Percentiles rank a stretch among this genome's conserved stretches.
Evolutionary conservation across 1,140 invertebrate genomes (phyloP).

Genomic region (Brachionus sp.): DNA sequence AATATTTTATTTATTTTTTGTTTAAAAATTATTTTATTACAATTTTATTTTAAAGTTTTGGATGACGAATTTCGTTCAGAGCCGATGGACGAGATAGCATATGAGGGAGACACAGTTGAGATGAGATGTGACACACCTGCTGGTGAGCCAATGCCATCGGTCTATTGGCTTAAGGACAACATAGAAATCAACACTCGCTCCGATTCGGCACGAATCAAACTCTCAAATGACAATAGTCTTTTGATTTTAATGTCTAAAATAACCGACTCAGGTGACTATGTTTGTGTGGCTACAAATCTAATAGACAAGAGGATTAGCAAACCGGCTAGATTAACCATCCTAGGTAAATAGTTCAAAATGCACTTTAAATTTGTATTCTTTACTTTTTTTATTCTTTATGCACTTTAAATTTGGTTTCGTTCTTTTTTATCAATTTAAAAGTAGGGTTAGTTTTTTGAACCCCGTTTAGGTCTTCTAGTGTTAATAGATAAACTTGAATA

Average conservation of each 20-base stretch:
- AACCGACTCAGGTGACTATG: constrained; percentile 18
- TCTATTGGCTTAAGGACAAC: constrained; percentile 38
- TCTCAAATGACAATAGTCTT: constrained; percentile 36
- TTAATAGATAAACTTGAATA: no score
- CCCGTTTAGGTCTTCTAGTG: no score
- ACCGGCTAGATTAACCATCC: constrained; percentile 23
- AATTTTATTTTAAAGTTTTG: not conserved
- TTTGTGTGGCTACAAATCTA: constrained; percentile 26
- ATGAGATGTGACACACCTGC: constrained; percentile 16
- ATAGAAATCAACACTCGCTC: constrained; percentile 13
- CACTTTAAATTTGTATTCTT: not conserved
- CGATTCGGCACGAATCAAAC: constrained; percentile 19
- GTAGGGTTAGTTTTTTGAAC: no score
- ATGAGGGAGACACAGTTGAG: constrained; percentile 33
- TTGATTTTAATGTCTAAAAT: constrained; percentile 17
- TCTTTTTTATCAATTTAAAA: no score
- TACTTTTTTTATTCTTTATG: no score
- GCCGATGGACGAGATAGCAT: constrained; percentile 27
- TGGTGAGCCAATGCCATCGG: constrained; percentile 18
- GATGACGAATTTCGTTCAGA: constrained; percentile 34
- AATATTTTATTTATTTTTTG: not conserved
- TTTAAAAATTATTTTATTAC: not conserved
- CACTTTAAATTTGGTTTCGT: no score
- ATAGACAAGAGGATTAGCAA: constrained; percentile 33
- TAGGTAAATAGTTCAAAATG: not conserved